These are phyloP conservation scores for Psettodes erumei DNA, from an alignment of 2,113 vertebrate genomes.

Conservation along the genomic window DNA sequence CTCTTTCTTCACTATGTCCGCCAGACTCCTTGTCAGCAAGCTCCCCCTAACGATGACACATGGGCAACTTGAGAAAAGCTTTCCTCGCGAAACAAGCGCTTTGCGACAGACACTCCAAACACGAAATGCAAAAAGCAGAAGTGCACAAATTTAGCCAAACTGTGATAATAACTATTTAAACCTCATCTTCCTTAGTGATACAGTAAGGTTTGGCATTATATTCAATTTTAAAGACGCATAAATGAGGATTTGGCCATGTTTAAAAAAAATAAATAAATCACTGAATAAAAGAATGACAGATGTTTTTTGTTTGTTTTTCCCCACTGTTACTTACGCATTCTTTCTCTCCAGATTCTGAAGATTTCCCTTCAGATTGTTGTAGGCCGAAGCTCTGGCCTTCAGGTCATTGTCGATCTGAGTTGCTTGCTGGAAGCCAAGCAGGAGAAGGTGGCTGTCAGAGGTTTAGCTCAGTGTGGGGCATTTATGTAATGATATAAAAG, in stretches of 20 bases:
- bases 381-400: constrained; percentile 95
- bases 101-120: neutral
- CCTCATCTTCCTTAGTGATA: neutral
- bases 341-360: constrained; percentile 98
- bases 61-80: neutral
- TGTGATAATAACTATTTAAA: neutral
- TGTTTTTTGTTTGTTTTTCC: too few relatives aligned
- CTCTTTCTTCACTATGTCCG: constrained; percentile 98
- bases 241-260: too few relatives aligned
- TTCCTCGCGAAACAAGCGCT: neutral
- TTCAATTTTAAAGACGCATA: too few relatives aligned
- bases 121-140: neutral
- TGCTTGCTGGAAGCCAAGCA: constrained; percentile 87
- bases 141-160: neutral
- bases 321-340: constrained; percentile 92
- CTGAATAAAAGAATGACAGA: neutral
- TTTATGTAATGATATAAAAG: too few relatives aligned
- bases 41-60: constrained; percentile 86
- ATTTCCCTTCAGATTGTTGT: constrained; percentile 99
- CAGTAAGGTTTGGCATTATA: neutral
- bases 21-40: constrained; percentile 95
- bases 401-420: constrained; percentile 98
- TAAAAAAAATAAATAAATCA: neutral
- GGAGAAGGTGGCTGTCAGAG: neutral
- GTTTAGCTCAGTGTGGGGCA: neutral